Conservation (phyloP, 2,888 invertebrate genomes). For the Chrysolina haemoptera region DNA sequence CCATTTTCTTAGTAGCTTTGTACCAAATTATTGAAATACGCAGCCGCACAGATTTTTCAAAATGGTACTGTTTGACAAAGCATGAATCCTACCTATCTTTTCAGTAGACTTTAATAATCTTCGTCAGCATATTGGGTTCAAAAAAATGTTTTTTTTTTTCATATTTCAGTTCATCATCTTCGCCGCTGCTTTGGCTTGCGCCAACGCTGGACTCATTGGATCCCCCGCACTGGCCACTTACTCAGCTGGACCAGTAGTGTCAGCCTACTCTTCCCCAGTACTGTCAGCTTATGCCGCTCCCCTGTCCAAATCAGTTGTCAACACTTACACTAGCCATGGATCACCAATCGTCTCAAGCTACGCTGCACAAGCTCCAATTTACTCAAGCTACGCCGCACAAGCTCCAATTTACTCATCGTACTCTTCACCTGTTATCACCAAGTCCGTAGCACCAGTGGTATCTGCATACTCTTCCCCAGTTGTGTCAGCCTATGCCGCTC, state of each 20-base stretch:
- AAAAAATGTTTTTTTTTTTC: constrained; percentile 13
- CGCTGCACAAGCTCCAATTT: constrained; percentile 54
- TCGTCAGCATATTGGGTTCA: neutral
- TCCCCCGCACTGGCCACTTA: constrained; percentile 58
- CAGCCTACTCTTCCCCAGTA: constrained; percentile 57
- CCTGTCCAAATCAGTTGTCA: constrained; percentile 71
- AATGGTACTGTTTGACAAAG: too few relatives aligned
- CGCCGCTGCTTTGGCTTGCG: constrained; percentile 74
- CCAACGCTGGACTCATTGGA: constrained; percentile 74
- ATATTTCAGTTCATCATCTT: constrained; percentile 72
- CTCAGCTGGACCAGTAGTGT: constrained; percentile 66
- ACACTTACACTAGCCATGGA: constrained; percentile 74
- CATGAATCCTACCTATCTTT: too few relatives aligned
- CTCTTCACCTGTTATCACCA: neutral
- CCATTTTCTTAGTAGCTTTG: too few relatives aligned
- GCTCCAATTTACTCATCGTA: constrained; percentile 41
- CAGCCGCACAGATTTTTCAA: too few relatives aligned
- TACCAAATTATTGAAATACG: too few relatives aligned
- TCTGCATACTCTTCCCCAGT: neutral
- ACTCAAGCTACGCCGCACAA: constrained; percentile 43
- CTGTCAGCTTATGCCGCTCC: constrained; percentile 59
- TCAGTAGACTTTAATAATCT: too few relatives aligned
- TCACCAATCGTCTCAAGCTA: constrained; percentile 67
- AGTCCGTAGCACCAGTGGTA: neutral
- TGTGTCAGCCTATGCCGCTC: neutral